Conservation (phyloP, 2,113 vertebrate species). For the Dipodomys ordii region DNA sequence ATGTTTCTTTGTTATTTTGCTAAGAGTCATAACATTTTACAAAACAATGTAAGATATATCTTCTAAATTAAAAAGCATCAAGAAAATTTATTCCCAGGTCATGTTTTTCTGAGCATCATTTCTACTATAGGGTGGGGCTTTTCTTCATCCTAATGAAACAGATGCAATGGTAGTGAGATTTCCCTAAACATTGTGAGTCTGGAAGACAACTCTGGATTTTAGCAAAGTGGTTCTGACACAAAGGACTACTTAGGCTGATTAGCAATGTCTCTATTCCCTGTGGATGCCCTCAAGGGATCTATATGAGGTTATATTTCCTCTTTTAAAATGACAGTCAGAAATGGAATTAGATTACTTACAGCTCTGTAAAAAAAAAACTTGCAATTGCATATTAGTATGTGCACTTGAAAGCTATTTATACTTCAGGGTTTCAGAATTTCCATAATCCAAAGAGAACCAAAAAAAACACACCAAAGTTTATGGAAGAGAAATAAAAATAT, state of each 20-base stretch:
- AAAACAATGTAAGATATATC: not conserved
- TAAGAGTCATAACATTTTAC: not conserved
- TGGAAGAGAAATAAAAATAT: not conserved
- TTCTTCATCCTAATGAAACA: constrained; percentile 48
- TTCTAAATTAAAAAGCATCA: not conserved
- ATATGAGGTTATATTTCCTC: constrained; percentile 66
- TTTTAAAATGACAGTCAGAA: constrained; percentile 76
- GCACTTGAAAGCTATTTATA: constrained; percentile 50
- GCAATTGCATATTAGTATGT: constrained; percentile 54
- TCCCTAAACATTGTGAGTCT: constrained; percentile 60
- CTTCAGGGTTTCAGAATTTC: constrained; percentile 50
- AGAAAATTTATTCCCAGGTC: not conserved
- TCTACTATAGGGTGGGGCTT: not conserved
- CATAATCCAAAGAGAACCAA: constrained; percentile 7
- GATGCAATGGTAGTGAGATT: constrained; percentile 65
- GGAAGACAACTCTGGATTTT: constrained; percentile 60
- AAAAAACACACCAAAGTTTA: not conserved
- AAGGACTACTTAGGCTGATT: constrained; percentile 81
- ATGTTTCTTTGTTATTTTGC: constrained; percentile 6
- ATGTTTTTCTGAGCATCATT: not conserved
- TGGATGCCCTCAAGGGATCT: constrained; percentile 69
- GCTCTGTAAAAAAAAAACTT: constrained; percentile 71
- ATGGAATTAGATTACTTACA: constrained; percentile 71
- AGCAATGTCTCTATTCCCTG: constrained; percentile 60
- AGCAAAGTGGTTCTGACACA: constrained; percentile 62